A percentile compares a stretch with the other conserved stretches of the same genome.
phyloP scores from a whole-genome alignment of 2,888 invertebrate species.

The Globia sparganii region DNA sequence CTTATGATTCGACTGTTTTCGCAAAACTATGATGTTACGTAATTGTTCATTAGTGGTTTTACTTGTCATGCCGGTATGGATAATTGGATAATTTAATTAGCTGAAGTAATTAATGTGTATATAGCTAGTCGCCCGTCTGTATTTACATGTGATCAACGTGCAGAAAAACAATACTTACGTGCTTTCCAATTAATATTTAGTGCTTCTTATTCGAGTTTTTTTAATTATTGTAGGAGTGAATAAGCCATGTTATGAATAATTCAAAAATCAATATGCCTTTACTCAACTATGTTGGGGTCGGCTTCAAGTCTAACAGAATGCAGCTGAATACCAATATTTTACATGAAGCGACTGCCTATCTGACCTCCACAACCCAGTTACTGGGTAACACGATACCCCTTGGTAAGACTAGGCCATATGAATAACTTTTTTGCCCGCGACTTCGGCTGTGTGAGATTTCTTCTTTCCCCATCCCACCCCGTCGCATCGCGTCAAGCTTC shows the following conservation, averaged over 20 bases:
- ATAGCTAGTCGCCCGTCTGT: neutral
- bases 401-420: neutral
- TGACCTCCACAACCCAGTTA: neutral
- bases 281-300: neutral
- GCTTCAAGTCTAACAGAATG: neutral
- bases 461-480: no score
- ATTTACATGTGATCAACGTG: neutral
- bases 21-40: conserved; percentile 57
- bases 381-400: neutral
- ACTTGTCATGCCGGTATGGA: conserved; percentile 36
- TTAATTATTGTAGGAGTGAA: neutral
- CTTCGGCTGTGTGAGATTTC: neutral
- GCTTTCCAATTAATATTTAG: neutral
- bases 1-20: conserved; percentile 71
- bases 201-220: neutral
- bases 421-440: neutral
- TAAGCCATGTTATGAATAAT: neutral
- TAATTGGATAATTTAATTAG: conserved; percentile 54
- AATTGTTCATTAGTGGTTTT: conserved; percentile 54
- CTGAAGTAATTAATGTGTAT: conserved; percentile 16
- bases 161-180: neutral
- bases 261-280: neutral
- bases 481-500: neutral
- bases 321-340: neutral
- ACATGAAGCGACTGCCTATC: no score